Evolutionary conservation across 1,140 invertebrate genomes (phyloP).

Genomic region (Trichoplusia ni): DNA sequence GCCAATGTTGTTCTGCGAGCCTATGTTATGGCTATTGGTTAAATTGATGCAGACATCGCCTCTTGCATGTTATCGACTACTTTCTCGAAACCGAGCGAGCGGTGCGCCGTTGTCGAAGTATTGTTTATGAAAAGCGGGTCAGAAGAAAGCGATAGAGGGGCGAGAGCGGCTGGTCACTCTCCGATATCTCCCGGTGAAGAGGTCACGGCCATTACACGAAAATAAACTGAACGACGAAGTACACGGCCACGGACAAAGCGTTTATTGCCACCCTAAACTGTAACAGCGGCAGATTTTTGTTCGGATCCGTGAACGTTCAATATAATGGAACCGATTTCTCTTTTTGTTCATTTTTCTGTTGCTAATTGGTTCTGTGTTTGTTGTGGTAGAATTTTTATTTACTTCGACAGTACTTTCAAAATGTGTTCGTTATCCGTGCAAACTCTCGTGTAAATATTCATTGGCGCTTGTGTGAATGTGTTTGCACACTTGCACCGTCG

Average conservation of each 20-base stretch:
- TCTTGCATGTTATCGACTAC: conserved; percentile 58
- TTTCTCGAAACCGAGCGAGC: conserved; percentile 66
- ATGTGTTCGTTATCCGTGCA: conserved; percentile 38
- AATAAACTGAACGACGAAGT: conserved; percentile 40
- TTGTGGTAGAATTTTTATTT: conserved; percentile 41
- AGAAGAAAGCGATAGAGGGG: conserved; percentile 75
- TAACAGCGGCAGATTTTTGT: conserved; percentile 47
- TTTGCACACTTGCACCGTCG: conserved; percentile 27
- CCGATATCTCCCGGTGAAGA: conserved; percentile 67
- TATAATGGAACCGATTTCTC: conserved; percentile 52
- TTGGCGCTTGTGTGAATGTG: conserved; percentile 41
- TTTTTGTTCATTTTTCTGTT: conserved; percentile 48
- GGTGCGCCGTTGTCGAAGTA: conserved; percentile 63
- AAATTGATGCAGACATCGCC: conserved; percentile 40
- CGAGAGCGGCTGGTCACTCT: conserved; percentile 58
- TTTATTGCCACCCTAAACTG: conserved; percentile 48
- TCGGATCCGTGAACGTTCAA: conserved; percentile 44
- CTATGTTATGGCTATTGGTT: conserved; percentile 35
- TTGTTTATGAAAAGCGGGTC: conserved; percentile 80
- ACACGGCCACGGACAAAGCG: conserved; percentile 45
- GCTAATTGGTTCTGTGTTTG: conserved; percentile 44
- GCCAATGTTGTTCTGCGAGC: conserved; percentile 12
- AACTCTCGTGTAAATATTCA: conserved; percentile 43
- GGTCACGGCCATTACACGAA: conserved; percentile 72
- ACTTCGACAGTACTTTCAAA: conserved; percentile 36